Percentiles rank a stretch among this genome's conserved stretches.
phyloP scores from a whole-genome alignment of 1,140 invertebrate genomes.

The Brachionus plicatilis region DNA sequence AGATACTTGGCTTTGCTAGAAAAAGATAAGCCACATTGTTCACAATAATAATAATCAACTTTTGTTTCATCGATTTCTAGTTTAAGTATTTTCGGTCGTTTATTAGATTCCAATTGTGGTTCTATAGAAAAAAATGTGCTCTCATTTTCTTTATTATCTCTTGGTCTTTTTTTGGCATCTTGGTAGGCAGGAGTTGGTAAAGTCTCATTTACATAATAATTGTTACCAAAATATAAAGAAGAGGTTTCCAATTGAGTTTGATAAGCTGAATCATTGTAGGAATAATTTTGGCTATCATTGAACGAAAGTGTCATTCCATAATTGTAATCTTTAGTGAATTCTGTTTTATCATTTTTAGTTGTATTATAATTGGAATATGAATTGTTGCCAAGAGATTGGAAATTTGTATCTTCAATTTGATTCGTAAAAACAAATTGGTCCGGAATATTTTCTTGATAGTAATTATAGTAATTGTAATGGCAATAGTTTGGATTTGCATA shows the following conservation, averaged over 20 bases:
- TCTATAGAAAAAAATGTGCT: background rate
- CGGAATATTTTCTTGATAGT: background rate
- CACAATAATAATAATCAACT: background rate
- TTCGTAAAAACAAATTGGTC: background rate
- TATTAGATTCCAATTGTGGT: background rate
- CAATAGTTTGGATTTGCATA: background rate
- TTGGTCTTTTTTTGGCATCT: background rate
- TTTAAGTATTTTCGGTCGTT: conserved; percentile 9
- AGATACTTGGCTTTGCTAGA: background rate
- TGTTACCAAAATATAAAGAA: background rate
- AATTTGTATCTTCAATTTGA: background rate
- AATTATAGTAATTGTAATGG: background rate
- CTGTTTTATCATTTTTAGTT: background rate
- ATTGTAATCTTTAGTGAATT: background rate
- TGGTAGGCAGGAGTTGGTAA: background rate
- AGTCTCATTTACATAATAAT: background rate
- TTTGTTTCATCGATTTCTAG: background rate
- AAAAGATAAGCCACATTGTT: background rate
- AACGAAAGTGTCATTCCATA: background rate
- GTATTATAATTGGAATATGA: background rate
- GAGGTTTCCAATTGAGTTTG: background rate
- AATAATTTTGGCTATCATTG: background rate
- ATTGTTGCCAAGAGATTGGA: background rate
- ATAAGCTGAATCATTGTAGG: conserved; percentile 26
- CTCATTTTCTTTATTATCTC: background rate